Evolutionary conservation across 2,113 vertebrate species (phyloP).

Genomic region (Furnarius figulus): DNA sequence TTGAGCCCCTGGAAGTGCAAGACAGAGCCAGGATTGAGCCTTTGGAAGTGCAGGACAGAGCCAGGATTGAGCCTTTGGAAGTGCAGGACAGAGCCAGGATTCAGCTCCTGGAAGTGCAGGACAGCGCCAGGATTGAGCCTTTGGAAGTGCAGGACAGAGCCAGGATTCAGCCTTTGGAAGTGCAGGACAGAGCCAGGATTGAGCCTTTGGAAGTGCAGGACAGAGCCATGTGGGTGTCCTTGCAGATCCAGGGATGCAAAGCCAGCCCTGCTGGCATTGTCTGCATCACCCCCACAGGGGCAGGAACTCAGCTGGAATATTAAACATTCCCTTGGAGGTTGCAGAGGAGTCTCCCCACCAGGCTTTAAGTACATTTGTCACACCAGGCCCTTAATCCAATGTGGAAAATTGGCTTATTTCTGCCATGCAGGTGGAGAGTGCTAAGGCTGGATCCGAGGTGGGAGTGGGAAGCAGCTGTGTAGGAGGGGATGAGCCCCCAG

Average conservation of each 20-base stretch:
- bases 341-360: background rate
- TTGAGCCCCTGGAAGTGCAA: too few species aligned
- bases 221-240: background rate
- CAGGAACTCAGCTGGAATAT: background rate
- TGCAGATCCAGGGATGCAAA: background rate
- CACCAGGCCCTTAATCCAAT: background rate
- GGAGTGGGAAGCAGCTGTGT: background rate
- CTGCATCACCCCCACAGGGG: background rate
- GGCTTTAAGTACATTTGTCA: constrained; percentile 39
- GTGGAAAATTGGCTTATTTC: background rate
- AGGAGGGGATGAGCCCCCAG: background rate
- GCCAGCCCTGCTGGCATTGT: background rate
- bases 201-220: background rate
- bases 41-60: too few species aligned
- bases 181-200: background rate
- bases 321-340: background rate
- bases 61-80: background rate
- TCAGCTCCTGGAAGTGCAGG: background rate
- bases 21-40: too few species aligned
- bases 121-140: too few species aligned
- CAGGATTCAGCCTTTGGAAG: background rate
- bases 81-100: background rate
- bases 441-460: background rate
- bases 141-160: background rate
- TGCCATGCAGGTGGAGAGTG: background rate